phyloP scores from a whole-genome alignment of 2,113 vertebrate species.

The Ciconia maguari region DNA sequence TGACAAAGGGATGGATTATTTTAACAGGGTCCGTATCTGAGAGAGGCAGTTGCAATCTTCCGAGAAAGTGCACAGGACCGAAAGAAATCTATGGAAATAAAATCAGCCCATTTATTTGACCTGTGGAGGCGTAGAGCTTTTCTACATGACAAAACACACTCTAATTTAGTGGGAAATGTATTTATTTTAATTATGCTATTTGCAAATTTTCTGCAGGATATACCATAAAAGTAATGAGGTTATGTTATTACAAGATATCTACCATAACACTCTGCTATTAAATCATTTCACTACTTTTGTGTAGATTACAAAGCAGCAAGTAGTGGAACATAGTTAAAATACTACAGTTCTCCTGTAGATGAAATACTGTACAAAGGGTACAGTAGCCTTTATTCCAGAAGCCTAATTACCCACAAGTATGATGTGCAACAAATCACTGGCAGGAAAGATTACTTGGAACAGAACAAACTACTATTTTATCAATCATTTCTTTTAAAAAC shows the following conservation, averaged over 20 bases:
- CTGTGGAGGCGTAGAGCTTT: neutral
- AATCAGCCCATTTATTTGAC: neutral
- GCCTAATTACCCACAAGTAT: neutral
- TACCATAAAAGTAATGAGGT: neutral
- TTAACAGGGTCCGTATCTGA: neutral
- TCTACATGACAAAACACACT: neutral
- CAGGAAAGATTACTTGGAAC: neutral
- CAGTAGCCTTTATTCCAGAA: neutral
- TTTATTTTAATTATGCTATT: conserved; percentile 25
- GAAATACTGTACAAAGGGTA: neutral
- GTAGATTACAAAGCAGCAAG: neutral
- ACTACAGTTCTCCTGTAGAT: neutral
- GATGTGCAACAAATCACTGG: neutral
- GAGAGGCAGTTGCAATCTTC: neutral
- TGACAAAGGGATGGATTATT: neutral
- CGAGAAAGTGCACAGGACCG: neutral
- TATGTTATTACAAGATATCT: neutral
- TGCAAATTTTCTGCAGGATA: neutral
- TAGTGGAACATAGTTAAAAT: neutral
- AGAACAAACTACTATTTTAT: neutral
- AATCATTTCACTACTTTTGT: neutral
- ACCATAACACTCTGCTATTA: neutral
- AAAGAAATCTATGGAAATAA: neutral
- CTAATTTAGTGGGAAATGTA: neutral
- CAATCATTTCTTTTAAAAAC: neutral